Evolutionary conservation across 2,888 invertebrate genomes (phyloP).

Genomic region (Aspidapion aeneum): DNA sequence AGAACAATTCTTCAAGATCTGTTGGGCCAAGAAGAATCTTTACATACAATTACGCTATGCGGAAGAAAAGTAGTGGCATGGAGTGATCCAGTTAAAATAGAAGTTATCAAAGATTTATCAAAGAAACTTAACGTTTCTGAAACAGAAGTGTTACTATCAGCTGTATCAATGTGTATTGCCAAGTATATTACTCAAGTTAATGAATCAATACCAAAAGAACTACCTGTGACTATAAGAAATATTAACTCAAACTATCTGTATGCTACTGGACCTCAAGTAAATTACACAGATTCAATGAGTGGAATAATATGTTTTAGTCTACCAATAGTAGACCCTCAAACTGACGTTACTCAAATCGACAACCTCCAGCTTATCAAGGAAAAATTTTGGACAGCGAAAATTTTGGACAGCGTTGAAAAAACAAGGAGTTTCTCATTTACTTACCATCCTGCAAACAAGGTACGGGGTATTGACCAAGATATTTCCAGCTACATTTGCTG

Average conservation of each 20-base stretch:
- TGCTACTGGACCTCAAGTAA: slow-evolving; percentile 49
- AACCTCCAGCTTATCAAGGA: slow-evolving; percentile 45
- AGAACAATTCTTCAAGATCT: slow-evolving; percentile 57
- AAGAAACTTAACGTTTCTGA: slow-evolving; percentile 58
- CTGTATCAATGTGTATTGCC: slow-evolving; percentile 60
- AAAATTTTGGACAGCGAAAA: slow-evolving; percentile 47
- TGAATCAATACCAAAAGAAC: slow-evolving; percentile 52
- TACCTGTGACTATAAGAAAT: slow-evolving; percentile 60
- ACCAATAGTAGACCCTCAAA: slow-evolving; percentile 51
- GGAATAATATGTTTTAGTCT: slow-evolving; percentile 66
- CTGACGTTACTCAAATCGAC: slow-evolving; percentile 37
- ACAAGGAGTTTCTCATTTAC: slow-evolving; percentile 54
- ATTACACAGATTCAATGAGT: slow-evolving; percentile 47
- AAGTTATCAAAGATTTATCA: slow-evolving; percentile 56
- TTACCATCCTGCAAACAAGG: slow-evolving; percentile 53
- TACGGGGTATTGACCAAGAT: slow-evolving; percentile 59
- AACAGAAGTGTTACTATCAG: slow-evolving; percentile 61
- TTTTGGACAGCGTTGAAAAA: slow-evolving; percentile 47
- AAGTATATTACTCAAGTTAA: slow-evolving; percentile 51
- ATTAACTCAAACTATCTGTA: slow-evolving; percentile 54
- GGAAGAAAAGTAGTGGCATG: slow-evolving; percentile 71
- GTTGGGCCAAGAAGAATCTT: slow-evolving; percentile 52
- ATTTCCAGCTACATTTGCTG: slow-evolving; percentile 56
- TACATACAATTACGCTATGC: slow-evolving; percentile 63
- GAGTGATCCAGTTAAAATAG: slow-evolving; percentile 62